Conservation (phyloP, 2,113 vertebrate species). For the Sinocyclocheilus anophthalmus region DNA sequence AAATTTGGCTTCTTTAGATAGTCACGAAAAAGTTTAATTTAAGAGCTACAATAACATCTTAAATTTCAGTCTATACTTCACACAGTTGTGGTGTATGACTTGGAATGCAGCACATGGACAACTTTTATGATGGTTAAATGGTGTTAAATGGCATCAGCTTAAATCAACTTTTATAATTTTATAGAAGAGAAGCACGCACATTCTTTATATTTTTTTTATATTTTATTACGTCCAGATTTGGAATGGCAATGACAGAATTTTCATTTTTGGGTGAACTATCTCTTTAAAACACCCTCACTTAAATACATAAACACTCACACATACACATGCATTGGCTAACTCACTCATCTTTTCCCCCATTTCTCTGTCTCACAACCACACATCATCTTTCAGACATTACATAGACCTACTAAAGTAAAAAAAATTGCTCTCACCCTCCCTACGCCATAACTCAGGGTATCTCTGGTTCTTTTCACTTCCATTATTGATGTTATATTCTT, state of each 20-base stretch:
- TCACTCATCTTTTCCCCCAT: background rate
- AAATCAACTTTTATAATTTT: background rate
- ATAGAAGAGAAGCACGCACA: background rate
- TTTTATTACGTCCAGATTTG: background rate
- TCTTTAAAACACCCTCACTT: constrained; percentile 22
- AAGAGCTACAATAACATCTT: background rate
- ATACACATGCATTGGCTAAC: constrained; percentile 8
- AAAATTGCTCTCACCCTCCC: constrained; percentile 23
- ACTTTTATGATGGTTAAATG: too few species aligned
- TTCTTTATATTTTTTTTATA: background rate
- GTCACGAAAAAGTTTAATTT: constrained; percentile 2
- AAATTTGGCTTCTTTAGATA: constrained; percentile 1
- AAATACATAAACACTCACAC: constrained; percentile 26
- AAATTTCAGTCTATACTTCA: background rate
- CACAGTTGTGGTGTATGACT: background rate
- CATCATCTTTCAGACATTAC: constrained; percentile 30
- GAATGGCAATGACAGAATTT: background rate
- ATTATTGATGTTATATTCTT: constrained; percentile 41
- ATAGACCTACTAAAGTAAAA: constrained; percentile 43
- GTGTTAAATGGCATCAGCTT: background rate
- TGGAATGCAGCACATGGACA: background rate
- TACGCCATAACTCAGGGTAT: constrained; percentile 22
- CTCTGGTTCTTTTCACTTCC: constrained; percentile 40
- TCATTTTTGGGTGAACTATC: constrained; percentile 5
- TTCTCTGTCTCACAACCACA: constrained; percentile 29